Conservation (phyloP, 2,113 vertebrate species). For the Reinhardtius hippoglossoides region DNA sequence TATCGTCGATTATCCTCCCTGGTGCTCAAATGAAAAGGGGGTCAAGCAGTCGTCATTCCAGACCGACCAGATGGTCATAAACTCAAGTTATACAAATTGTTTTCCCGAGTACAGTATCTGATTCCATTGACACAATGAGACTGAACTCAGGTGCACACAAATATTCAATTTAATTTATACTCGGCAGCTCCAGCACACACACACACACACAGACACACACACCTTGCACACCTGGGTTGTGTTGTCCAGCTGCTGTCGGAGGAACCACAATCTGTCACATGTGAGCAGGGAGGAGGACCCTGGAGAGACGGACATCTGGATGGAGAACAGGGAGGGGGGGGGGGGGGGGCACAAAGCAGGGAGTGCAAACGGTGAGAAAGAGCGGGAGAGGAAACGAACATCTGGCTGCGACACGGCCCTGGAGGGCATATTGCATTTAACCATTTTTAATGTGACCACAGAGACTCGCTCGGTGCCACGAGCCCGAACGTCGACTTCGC, state of each 20-base stretch:
- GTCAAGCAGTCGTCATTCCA: no score
- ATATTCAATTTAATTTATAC: background rate
- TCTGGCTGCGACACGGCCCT: constrained; percentile 54
- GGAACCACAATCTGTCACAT: constrained; percentile 39
- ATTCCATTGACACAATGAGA: background rate
- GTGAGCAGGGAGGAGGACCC: constrained; percentile 36
- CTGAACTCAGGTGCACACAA: constrained; percentile 4
- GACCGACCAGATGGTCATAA: no score
- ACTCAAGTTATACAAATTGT: no score
- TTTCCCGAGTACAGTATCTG: no score
- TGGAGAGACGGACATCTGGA: constrained; percentile 65
- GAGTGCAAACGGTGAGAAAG: constrained; percentile 12
- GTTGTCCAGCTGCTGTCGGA: constrained; percentile 23
- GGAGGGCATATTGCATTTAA: constrained; percentile 38
- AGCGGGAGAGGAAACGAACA: constrained; percentile 43
- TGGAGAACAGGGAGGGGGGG: constrained; percentile 1
- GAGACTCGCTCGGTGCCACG: background rate
- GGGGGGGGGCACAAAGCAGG: background rate
- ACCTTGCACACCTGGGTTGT: background rate
- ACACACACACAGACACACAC: no score
- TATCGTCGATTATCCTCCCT: no score
- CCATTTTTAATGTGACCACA: constrained; percentile 33
- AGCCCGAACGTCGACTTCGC: constrained; percentile 7
- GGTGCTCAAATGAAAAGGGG: no score
- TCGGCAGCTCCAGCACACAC: background rate